phyloP scores from a whole-genome alignment of 2,113 vertebrate species.

The Rallus limicola region DNA sequence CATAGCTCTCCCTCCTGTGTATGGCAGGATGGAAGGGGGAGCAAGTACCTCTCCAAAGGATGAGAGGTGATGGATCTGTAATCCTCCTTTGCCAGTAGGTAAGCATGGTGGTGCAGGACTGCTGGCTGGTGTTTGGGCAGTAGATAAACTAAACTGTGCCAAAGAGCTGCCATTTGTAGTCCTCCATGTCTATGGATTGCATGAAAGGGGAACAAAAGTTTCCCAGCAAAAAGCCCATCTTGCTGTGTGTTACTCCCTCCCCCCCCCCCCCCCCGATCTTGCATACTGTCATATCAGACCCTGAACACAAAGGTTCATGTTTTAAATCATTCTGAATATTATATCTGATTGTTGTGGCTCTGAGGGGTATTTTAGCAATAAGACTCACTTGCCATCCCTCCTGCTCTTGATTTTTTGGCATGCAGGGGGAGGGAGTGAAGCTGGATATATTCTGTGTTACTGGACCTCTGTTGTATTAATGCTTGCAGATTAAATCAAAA shows the following conservation, averaged over 20 bases:
- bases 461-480: no score
- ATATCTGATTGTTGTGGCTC: neutral
- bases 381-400: neutral
- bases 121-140: neutral
- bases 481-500: neutral
- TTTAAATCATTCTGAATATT: neutral
- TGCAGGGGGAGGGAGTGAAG: neutral
- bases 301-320: neutral
- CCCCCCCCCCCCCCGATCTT: no score
- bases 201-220: neutral
- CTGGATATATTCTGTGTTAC: neutral
- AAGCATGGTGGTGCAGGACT: accelerated
- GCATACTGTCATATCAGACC: accelerated
- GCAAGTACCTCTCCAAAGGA: neutral
- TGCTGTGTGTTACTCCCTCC: neutral
- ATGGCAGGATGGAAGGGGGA: neutral
- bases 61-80: neutral
- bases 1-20: neutral
- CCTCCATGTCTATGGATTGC: neutral
- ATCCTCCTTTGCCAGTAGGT: neutral
- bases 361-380: neutral
- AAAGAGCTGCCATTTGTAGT: neutral
- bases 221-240: neutral
- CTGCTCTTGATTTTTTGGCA: neutral
- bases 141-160: neutral